Percentiles rank a stretch among this genome's conserved stretches.
Conservation (phyloP, 2,113 vertebrate species). For the Cynoglossus semilaevis region DNA sequence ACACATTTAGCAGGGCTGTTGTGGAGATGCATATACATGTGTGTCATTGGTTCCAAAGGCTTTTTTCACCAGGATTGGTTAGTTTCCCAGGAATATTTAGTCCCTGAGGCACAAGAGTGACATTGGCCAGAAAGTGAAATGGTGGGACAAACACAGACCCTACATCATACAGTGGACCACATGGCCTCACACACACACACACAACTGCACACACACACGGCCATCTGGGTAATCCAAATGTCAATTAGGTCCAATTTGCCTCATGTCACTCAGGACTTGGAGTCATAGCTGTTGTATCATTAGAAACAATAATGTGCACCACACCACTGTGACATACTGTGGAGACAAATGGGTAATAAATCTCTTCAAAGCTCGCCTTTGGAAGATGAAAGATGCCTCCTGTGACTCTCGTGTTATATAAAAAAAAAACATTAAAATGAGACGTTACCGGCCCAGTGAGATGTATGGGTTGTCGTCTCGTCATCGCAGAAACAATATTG, state of each 20-base stretch:
- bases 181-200: constrained; percentile 44
- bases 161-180: constrained; percentile 64
- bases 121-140: constrained; percentile 70
- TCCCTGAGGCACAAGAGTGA: constrained; percentile 67
- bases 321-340: constrained; percentile 3
- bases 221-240: constrained; percentile 59
- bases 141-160: constrained; percentile 58
- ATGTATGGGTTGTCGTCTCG: constrained; percentile 13
- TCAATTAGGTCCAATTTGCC: constrained; percentile 59
- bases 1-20: background rate
- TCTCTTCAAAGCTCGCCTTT: constrained; percentile 28
- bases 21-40: background rate
- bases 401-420: background rate
- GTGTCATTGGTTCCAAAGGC: constrained; percentile 5
- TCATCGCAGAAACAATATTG: background rate
- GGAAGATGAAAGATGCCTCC: constrained; percentile 20
- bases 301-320: constrained; percentile 20
- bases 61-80: constrained; percentile 63
- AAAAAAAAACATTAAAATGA: constrained; percentile 6
- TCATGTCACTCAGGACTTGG: constrained; percentile 46
- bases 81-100: constrained; percentile 72
- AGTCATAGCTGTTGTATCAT: constrained; percentile 22
- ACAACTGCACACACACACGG: constrained; percentile 17
- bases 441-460: background rate
- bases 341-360: constrained; percentile 18